Conservation (phyloP, 2,888 invertebrate species). For the Alentia gelatinosa region DNA sequence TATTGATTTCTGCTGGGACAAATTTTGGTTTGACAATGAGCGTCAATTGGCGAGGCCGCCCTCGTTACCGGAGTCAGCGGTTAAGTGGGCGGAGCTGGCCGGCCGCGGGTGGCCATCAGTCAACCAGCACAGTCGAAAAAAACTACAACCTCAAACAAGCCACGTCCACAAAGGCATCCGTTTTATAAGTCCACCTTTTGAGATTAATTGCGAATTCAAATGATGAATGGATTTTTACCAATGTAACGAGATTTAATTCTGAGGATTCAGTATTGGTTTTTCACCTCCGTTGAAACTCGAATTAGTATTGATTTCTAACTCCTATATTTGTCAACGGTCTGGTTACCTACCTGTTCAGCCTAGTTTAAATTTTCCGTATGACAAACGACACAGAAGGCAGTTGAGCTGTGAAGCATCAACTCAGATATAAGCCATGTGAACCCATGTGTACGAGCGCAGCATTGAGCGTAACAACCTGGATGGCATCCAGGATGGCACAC, state of each 20-base stretch:
- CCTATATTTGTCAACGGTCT: no score
- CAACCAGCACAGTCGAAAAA: not conserved
- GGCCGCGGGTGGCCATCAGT: not conserved
- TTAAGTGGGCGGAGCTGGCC: not conserved
- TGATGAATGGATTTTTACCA: no score
- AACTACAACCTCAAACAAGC: not conserved
- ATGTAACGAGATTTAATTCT: no score
- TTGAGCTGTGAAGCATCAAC: no score
- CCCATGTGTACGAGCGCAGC: not conserved
- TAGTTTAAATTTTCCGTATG: no score
- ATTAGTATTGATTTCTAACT: no score
- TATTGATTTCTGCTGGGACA: conserved; percentile 49
- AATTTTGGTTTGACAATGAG: conserved; percentile 42
- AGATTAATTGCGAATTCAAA: not conserved
- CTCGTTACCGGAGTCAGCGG: conserved; percentile 7
- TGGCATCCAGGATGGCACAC: conserved; percentile 20
- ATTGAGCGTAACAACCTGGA: conserved; percentile 10
- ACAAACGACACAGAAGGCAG: not conserved
- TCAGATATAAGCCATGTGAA: no score
- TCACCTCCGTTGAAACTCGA: no score
- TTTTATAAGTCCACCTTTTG: not conserved
- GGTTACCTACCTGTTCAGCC: no score
- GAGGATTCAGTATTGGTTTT: no score
- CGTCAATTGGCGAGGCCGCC: not conserved
- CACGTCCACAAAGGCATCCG: not conserved